Evolutionary conservation across 1,140 invertebrate species (phyloP).

Genomic region (Sarcophaga bullata): DNA sequence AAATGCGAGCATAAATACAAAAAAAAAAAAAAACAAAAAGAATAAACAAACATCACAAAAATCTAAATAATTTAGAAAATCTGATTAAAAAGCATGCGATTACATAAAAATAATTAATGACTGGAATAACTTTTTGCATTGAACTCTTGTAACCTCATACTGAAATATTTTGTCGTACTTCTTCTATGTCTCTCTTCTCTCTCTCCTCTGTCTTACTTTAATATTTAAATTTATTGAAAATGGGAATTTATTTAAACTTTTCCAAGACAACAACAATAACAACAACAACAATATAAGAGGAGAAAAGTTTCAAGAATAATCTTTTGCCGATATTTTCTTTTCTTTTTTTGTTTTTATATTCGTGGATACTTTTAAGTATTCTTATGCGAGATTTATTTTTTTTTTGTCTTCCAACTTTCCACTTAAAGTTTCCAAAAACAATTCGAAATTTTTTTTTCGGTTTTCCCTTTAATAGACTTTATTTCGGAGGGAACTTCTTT

Average conservation of each 20-base stretch:
- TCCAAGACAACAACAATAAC: too few relatives aligned
- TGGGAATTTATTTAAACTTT: too few relatives aligned
- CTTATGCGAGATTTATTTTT: neutral
- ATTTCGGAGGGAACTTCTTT: neutral
- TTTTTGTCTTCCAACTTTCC: neutral
- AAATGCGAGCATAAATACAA: too few relatives aligned
- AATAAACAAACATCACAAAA: neutral
- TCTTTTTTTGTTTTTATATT: neutral
- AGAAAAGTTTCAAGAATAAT: neutral
- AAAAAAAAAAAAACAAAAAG: neutral
- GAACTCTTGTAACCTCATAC: neutral
- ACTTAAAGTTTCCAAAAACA: neutral
- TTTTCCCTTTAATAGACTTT: slow-evolving; percentile 15
- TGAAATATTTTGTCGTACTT: too few relatives aligned
- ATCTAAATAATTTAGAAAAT: neutral
- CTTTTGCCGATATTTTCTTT: neutral
- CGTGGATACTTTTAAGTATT: too few relatives aligned
- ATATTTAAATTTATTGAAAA: too few relatives aligned
- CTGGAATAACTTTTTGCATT: neutral
- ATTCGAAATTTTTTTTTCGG: neutral
- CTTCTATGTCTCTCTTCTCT: too few relatives aligned
- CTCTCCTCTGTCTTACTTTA: too few relatives aligned
- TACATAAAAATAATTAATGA: neutral
- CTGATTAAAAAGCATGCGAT: neutral
- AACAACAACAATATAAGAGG: too few relatives aligned